Evolutionary conservation across 2,113 vertebrate species (phyloP), one percentile per base, ranked within the genome.

Genomic region (Paraplagusia blochii): DNA sequence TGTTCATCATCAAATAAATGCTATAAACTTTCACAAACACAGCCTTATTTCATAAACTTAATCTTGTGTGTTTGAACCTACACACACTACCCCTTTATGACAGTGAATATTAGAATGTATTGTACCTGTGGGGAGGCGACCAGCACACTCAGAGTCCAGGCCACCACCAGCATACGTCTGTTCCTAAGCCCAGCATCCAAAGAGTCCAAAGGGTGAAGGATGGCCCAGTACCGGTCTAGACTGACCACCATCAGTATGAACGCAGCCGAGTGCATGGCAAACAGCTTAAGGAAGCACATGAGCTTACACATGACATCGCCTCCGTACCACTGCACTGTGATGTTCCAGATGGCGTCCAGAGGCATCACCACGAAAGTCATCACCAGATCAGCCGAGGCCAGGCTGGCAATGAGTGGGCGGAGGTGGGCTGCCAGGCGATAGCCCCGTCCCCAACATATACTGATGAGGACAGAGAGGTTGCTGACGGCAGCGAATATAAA

Each of bases 331-430:
- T 89, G 88, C 57, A 90, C 88, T 0, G 84, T 90, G 2, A 89
- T 79, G 42, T 90, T 90, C 88, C 87, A 90, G 10, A 82, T 48
- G 55, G 86, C 82, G n/a, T 89, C 87, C 76, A 90, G 60, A 0
- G 88, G 87, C 87, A 90, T 89, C 57, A 88, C 84, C 19, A 90
- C 75, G 11, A 90, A 88, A 0, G 85, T 90, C 88, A 90, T 90
- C 79, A 89, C 61, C 36, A 90, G 70, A 54, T 90, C 88, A 0
- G 88, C 87, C 0, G 54, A 55, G 0, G 83, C 86, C 70, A 90
- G 58, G 51, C 86, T 88, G 33, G 79, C 46, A 0, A 90, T 83
- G 57, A 90, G 79, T 0, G 84, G 88, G 0, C 84, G 84, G 39
- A 89, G 79, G 66, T 89, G 88, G 0, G 86, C 80, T 0, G 87